A percentile compares a stretch with the other conserved stretches of the same genome.
Evolutionary conservation across 1,140 invertebrate species (phyloP).

Genomic region (Nautilus pompilius): DNA sequence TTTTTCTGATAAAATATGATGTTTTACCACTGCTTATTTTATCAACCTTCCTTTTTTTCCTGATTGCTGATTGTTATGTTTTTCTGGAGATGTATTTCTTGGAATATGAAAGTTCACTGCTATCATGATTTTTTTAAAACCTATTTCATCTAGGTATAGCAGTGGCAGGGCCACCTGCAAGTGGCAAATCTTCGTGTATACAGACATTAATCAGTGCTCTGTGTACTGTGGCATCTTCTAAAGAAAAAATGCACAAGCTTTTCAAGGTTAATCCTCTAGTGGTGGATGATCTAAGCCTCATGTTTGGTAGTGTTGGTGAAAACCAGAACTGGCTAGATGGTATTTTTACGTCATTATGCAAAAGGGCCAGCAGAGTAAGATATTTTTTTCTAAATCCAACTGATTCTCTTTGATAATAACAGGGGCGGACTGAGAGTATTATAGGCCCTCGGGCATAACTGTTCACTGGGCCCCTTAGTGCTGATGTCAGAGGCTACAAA

Average conservation of each 20-base stretch:
- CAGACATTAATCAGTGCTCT: constrained; percentile 49
- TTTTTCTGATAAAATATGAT: no score
- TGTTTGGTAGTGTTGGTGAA: constrained; percentile 50
- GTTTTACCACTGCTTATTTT: no score
- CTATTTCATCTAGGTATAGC: constrained; percentile 41
- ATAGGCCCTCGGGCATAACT: neutral
- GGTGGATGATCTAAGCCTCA: constrained; percentile 46
- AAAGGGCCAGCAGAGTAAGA: constrained; percentile 52
- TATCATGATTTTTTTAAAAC: no score
- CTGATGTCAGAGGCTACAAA: no score
- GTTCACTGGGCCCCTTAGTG: neutral
- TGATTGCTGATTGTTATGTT: no score
- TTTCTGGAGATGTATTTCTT: no score
- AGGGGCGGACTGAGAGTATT: no score
- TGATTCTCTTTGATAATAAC: no score
- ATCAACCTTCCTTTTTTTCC: no score
- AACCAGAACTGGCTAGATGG: constrained; percentile 54
- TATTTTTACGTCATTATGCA: constrained; percentile 50
- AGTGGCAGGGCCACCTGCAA: constrained; percentile 51
- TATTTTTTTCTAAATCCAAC: no score
- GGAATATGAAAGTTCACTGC: no score
- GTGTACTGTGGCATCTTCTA: constrained; percentile 30
- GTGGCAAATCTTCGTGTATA: constrained; percentile 53
- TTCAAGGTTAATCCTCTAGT: constrained; percentile 51
- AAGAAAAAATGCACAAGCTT: constrained; percentile 47